Conservation (phyloP, 2,797 vertebrate species). For the Prionace glauca region DNA sequence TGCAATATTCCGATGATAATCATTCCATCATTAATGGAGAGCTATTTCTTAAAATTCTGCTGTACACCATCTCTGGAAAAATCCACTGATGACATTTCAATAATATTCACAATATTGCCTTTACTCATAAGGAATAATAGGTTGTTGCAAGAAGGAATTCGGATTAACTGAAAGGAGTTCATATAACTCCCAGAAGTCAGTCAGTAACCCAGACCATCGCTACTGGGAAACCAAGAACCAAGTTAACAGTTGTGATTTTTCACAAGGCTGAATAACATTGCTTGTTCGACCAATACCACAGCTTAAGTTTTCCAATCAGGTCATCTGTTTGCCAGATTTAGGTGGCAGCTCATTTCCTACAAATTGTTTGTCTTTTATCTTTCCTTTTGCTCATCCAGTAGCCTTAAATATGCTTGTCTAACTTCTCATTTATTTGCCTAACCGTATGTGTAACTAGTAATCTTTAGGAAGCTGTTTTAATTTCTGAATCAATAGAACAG, state of each 20-base stretch:
- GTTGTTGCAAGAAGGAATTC: neutral
- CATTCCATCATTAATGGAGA: neutral
- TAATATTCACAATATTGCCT: neutral
- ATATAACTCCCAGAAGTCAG: neutral
- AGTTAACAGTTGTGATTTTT: neutral
- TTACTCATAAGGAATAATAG: neutral
- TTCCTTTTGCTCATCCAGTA: neutral
- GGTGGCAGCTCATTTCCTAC: neutral
- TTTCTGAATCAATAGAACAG: neutral
- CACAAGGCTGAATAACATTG: neutral
- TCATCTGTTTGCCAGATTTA: constrained; percentile 15
- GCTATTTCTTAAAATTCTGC: neutral
- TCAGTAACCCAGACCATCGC: neutral
- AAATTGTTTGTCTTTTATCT: neutral
- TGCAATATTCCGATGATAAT: neutral
- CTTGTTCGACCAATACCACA: neutral
- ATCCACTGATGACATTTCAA: neutral
- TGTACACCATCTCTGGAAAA: neutral
- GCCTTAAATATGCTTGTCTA: neutral
- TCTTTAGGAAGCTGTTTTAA: neutral
- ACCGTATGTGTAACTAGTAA: neutral
- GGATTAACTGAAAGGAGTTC: neutral
- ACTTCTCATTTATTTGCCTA: neutral
- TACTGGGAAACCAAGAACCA: neutral
- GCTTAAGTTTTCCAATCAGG: neutral